Conservation (phyloP, 2,888 invertebrate genomes). For the Iselma pallidipennis region DNA sequence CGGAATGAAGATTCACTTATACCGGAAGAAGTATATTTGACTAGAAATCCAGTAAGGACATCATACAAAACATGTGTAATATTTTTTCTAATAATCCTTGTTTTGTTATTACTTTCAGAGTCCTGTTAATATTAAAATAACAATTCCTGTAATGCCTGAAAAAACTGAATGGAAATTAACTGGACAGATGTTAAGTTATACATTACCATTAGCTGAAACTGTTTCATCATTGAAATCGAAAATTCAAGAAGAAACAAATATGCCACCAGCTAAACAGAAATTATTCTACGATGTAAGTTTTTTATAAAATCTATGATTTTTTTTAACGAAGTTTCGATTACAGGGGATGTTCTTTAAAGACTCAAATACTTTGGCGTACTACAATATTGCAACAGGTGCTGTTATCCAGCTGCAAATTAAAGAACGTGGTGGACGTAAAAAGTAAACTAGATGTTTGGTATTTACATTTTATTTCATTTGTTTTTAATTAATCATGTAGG, state of each 20-base stretch:
- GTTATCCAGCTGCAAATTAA: conserved; percentile 89
- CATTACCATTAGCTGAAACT: conserved; percentile 74
- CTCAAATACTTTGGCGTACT: conserved; percentile 91
- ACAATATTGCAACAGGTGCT: conserved; percentile 87
- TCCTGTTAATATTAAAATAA: conserved; percentile 80
- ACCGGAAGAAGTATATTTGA: conserved; percentile 82
- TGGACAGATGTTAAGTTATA: conserved; percentile 83
- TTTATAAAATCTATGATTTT: background rate
- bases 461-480: too few species aligned
- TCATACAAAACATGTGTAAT: background rate
- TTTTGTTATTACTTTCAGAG: conserved; percentile 57
- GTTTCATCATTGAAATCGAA: conserved; percentile 87
- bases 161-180: conserved; percentile 95
- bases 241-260: conserved; percentile 82
- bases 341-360: conserved; percentile 99
- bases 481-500: too few species aligned
- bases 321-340: conserved; percentile 42
- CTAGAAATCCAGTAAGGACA: conserved; percentile 63
- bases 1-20: conserved; percentile 92
- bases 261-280: conserved; percentile 98
- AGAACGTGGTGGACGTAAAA: conserved; percentile 97
- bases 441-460: conserved; percentile 62
- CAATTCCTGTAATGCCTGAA: conserved; percentile 81
- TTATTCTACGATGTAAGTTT: conserved; percentile 82
- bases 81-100: conserved; percentile 6